These are phyloP conservation scores for Ischnura elegans DNA, from an alignment of 2,888 invertebrate species.

Conservation along the genomic window DNA sequence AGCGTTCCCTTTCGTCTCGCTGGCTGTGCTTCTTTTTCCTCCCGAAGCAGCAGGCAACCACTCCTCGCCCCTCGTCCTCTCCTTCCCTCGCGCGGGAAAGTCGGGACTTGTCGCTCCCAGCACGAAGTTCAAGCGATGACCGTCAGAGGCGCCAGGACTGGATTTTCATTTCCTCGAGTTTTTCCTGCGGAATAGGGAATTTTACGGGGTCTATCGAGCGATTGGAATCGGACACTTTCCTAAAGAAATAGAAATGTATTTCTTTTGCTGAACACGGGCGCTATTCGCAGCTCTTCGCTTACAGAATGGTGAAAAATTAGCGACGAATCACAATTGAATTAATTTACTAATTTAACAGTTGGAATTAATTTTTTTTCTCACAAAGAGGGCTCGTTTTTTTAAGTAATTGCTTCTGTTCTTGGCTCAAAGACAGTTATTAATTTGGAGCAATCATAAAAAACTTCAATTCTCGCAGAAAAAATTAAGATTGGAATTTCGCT, in stretches of 20 bases:
- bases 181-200: neutral
- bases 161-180: neutral
- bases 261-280: too few species aligned
- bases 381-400: too few species aligned
- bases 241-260: neutral
- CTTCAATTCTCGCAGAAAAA: too few species aligned
- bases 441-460: too few species aligned
- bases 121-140: conserved; percentile 49
- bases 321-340: too few species aligned
- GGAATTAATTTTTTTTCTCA: too few species aligned
- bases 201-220: neutral
- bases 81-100: conserved; percentile 21
- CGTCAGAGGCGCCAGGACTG: conserved; percentile 19
- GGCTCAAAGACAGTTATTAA: too few species aligned
- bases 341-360: too few species aligned
- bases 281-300: too few species aligned
- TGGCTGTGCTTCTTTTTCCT: neutral
- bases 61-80: neutral
- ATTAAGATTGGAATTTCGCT: too few species aligned
- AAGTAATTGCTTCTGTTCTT: too few species aligned
- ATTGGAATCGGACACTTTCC: neutral
- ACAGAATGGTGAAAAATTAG: too few species aligned
- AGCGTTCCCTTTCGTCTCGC: conserved; percentile 1
- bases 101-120: neutral
- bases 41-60: neutral